Percentiles rank a stretch among this genome's conserved stretches.
phyloP scores from a whole-genome alignment of 1,140 invertebrate species.

The Dendroctonus valens region DNA sequence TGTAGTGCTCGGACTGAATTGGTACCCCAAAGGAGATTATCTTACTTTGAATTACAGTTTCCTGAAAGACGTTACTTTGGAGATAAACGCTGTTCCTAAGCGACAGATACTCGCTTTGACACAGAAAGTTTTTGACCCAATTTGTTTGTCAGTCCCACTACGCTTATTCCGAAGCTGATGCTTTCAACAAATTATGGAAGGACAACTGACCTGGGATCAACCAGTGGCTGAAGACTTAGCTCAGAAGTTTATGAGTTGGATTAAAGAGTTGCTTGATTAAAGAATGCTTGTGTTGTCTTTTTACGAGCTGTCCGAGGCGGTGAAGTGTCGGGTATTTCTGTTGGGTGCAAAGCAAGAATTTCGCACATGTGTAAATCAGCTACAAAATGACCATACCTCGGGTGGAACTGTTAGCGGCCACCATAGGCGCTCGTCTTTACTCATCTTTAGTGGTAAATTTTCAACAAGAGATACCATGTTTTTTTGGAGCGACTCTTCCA shows the following conservation, averaged over 20 bases:
- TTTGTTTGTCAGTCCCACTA: constrained; percentile 3
- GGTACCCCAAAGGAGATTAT: no score
- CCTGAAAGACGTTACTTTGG: no score
- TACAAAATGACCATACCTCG: constrained; percentile 24
- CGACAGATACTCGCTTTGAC: constrained; percentile 3
- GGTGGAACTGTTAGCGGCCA: constrained; percentile 31
- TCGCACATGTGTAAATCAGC: constrained; percentile 29
- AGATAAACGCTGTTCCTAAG: constrained; percentile 1
- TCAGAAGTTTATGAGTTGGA: no score
- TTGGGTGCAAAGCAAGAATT: constrained; percentile 31
- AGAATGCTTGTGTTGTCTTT: no score
- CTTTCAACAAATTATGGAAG: no score
- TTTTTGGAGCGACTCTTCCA: constrained; percentile 40
- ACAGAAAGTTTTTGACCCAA: constrained; percentile 1
- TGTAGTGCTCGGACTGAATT: no score
- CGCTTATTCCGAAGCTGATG: no score
- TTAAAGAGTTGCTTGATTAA: no score
- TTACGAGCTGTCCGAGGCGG: no score
- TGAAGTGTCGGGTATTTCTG: constrained; percentile 7
- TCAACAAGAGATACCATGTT: constrained; percentile 8
- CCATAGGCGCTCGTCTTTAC: constrained; percentile 20
- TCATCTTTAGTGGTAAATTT: constrained; percentile 20
- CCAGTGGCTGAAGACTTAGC: no score
- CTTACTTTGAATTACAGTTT: no score
- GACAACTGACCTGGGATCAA: no score